phyloP scores from a whole-genome alignment of 2,797 vertebrate genomes.

The Enteromius paludinosus region DNA sequence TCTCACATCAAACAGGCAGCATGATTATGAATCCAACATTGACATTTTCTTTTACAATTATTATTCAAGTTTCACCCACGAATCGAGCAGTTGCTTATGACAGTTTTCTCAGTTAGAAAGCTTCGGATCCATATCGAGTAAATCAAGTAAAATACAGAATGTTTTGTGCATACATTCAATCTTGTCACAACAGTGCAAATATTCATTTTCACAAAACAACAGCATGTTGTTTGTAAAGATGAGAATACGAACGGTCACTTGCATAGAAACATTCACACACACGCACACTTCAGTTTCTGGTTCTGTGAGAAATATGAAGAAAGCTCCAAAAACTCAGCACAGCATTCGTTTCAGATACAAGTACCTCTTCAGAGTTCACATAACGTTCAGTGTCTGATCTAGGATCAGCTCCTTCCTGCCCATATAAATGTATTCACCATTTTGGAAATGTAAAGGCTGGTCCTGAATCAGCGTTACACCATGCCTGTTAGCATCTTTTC shows the following conservation, averaged over 20 bases:
- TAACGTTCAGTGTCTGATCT: not conserved
- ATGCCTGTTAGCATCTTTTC: constrained; percentile 70
- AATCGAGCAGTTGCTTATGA: constrained; percentile 1
- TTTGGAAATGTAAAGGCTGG: constrained; percentile 7
- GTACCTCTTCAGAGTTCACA: not conserved
- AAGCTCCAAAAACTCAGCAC: constrained; percentile 5
- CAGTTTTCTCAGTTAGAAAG: not conserved
- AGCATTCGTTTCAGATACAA: not conserved
- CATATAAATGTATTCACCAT: constrained; percentile 8
- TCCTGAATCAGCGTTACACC: not conserved
- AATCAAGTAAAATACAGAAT: constrained; percentile 25
- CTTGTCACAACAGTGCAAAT: constrained; percentile 32
- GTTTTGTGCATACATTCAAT: constrained; percentile 8
- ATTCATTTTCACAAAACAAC: constrained; percentile 15
- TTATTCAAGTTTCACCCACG: constrained; percentile 19
- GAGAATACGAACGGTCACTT: constrained; percentile 20
- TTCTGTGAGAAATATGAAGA: constrained; percentile 13
- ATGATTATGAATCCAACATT: not conserved
- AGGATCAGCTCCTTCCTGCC: not conserved
- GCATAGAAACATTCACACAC: not conserved
- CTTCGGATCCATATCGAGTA: not conserved
- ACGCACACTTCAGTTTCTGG: constrained; percentile 12
- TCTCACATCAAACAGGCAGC: not conserved
- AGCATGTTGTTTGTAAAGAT: not conserved
- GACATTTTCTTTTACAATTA: not conserved